These are phyloP conservation scores for Panurus biarmicus DNA, from an alignment of 2,113 vertebrate genomes.

Conservation along the genomic window DNA sequence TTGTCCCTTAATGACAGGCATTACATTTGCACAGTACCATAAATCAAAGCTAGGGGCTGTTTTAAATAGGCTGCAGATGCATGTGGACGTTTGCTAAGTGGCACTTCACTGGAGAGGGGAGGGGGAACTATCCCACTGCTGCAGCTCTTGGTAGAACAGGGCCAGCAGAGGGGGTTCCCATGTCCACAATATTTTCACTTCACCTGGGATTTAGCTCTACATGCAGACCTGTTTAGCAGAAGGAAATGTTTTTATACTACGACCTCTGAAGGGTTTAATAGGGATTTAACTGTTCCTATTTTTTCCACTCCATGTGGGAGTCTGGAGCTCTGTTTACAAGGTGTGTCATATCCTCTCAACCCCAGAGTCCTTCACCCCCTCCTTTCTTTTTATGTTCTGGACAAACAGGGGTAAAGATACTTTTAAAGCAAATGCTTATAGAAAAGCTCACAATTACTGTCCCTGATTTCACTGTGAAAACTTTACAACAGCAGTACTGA, in stretches of 20 bases:
- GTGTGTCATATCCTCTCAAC: slow-evolving; percentile 55
- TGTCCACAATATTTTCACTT: not conserved
- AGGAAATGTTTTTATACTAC: not conserved
- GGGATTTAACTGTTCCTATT: slow-evolving; percentile 24
- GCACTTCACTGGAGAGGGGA: slow-evolving; percentile 9
- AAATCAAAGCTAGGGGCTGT: slow-evolving; percentile 58
- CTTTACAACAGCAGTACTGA: slow-evolving; percentile 68
- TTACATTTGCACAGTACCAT: slow-evolving; percentile 62
- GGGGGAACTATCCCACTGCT: not conserved
- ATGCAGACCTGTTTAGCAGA: not conserved
- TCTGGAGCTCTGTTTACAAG: slow-evolving; percentile 53
- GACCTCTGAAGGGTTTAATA: slow-evolving; percentile 40
- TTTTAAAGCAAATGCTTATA: slow-evolving; percentile 4
- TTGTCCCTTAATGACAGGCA: slow-evolving; percentile 62
- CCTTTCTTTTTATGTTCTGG: slow-evolving; percentile 12
- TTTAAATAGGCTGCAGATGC: slow-evolving; percentile 62
- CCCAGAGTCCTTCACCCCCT: not conserved
- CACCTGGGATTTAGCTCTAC: not conserved
- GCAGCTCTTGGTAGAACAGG: not conserved
- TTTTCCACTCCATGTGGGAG: slow-evolving; percentile 19
- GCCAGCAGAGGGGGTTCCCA: not conserved
- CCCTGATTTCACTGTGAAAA: slow-evolving; percentile 71
- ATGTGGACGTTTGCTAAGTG: slow-evolving; percentile 40
- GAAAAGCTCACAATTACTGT: slow-evolving; percentile 61
- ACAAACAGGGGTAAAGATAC: slow-evolving; percentile 29